Evolutionary conservation across 53 echinoderm and acorn worm species (phyloP), one percentile per base, ranked within the genome.

Genomic region (Stichopus horrens): DNA sequence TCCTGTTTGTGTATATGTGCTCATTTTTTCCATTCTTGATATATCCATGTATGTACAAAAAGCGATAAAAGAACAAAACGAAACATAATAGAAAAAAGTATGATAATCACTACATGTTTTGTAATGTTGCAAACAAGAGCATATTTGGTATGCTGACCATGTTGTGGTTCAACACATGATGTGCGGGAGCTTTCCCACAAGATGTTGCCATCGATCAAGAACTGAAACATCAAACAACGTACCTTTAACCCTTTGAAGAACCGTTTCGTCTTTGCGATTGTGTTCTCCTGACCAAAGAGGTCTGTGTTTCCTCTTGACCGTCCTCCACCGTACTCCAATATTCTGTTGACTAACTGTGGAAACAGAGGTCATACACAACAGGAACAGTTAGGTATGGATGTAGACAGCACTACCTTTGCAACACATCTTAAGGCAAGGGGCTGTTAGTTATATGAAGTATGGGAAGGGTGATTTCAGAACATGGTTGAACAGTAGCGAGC

Each of bases 171-270:
- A 37, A 37, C 37, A 37, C 37, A 0, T 2, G 37, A 37, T 37
- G 37, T 37, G 37, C 37, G 2, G 37, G 0, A 37, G 37, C 37
- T 2, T 37, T 37, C 2, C 37, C 37, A 37, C 37, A 37, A 67
- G 68, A 67, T 67, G 68, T 67, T 11, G 68, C 37, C 37, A 37
- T 37, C 2, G 37, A 37, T 37, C 18, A 16, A 71, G 8, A 71
- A 5, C 71, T 20, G 14, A 83, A 9, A 58, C 59, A 58, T 10
- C 9, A 10, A 55, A 57, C 8, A 53, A 4, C 8, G 22, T 86
- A 95, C 95, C 94, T 96, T 98, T 55, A 98, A 78, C 53, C 96
- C 98, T 58, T 98, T 96, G 91, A 98, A 98, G 88, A 98, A 98
- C 88, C 90, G 91, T 60, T 89, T 94, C 5, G 99, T 95, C 77